Percentiles rank a stretch among this genome's conserved stretches.
These are phyloP conservation scores for Apodemus agrarius DNA, from an alignment of 2,797 vertebrate genomes.

Conservation along the genomic window DNA sequence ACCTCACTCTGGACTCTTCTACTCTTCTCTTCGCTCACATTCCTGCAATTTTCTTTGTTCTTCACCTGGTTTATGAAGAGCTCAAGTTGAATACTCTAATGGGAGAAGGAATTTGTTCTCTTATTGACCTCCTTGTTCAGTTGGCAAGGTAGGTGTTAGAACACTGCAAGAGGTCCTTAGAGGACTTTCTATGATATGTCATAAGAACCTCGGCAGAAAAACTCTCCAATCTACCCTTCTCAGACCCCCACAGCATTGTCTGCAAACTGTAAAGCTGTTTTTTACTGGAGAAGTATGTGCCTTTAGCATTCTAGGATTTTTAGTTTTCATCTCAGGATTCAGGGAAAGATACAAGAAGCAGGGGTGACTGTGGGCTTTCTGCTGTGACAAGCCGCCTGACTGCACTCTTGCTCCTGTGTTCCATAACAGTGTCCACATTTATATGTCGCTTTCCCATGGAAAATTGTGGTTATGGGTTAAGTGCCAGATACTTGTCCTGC, in stretches of 20 bases:
- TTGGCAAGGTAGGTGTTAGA: slow-evolving; percentile 92
- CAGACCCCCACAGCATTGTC: not conserved
- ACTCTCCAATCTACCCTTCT: not conserved
- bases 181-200: not conserved
- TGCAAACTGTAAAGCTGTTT: not conserved
- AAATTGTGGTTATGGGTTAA: not conserved
- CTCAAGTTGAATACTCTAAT: slow-evolving; percentile 96
- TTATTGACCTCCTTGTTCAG: slow-evolving; percentile 95
- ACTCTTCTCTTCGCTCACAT: slow-evolving; percentile 95
- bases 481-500: not conserved
- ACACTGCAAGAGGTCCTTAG: not conserved
- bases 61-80: slow-evolving; percentile 97
- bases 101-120: slow-evolving; percentile 92
- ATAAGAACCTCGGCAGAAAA: not conserved
- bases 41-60: slow-evolving; percentile 95
- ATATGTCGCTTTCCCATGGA: not conserved
- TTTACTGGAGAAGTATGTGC: not conserved
- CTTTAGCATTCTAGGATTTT: not conserved
- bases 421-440: not conserved
- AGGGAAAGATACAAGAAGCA: not conserved
- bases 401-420: not conserved
- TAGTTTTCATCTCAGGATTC: slow-evolving; percentile 1
- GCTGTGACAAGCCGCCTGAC: slow-evolving; percentile 14
- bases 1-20: slow-evolving; percentile 92
- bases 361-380: not conserved